These are phyloP conservation scores for Limonius californicus DNA, from an alignment of 1,140 invertebrate species.

Conservation along the genomic window DNA sequence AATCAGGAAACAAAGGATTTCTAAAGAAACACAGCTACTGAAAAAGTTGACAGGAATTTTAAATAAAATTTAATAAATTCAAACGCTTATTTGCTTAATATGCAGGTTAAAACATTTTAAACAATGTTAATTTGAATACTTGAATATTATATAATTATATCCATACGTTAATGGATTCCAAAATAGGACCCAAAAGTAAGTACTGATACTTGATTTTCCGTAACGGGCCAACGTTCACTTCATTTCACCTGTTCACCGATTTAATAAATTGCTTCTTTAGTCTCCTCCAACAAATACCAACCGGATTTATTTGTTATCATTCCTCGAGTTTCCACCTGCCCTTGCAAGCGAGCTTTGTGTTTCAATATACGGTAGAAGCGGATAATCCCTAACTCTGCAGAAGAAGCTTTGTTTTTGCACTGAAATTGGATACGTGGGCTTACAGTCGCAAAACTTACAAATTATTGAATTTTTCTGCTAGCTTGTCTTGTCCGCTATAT, in stretches of 20 bases:
- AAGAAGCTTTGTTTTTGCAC: neutral
- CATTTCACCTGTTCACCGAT: too few relatives aligned
- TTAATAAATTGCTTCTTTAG: too few relatives aligned
- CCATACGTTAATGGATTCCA: too few relatives aligned
- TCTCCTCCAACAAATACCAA: neutral
- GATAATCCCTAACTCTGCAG: neutral
- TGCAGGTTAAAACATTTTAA: too few relatives aligned
- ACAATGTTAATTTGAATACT: too few relatives aligned
- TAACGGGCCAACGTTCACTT: too few relatives aligned
- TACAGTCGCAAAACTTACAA: conserved; percentile 12
- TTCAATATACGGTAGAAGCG: neutral
- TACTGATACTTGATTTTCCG: too few relatives aligned
- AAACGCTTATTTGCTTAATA: too few relatives aligned
- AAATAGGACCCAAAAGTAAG: too few relatives aligned
- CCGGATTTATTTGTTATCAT: conserved; percentile 8
- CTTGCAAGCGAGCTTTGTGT: neutral
- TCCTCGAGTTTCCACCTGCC: neutral
- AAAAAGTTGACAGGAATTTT: neutral
- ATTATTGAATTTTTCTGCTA: conserved; percentile 12
- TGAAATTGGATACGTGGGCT: conserved; percentile 4
- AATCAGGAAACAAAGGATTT: neutral
- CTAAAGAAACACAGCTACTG: neutral
- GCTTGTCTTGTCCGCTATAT: neutral
- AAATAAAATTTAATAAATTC: too few relatives aligned
- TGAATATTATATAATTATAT: too few relatives aligned